These are phyloP conservation scores for Carpatolechia fugitivella DNA, from an alignment of 2,888 invertebrate species.

Conservation along the genomic window DNA sequence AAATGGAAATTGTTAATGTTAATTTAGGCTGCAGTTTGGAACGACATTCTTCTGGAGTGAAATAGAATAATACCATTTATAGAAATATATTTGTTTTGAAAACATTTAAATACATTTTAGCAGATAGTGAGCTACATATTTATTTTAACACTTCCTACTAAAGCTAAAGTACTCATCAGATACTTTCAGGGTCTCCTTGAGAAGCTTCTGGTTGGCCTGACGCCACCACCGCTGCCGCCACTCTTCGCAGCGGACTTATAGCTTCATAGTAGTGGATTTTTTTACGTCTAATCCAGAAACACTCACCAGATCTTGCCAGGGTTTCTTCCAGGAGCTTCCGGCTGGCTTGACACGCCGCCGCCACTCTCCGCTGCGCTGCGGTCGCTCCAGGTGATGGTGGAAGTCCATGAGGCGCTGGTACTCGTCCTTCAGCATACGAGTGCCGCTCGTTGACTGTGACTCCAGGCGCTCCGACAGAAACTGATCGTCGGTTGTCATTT, in stretches of 20 bases:
- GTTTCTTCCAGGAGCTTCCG: conserved; percentile 85
- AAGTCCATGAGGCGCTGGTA: conserved; percentile 64
- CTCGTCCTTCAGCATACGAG: conserved; percentile 60
- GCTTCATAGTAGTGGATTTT: conserved; percentile 64
- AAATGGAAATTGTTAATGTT: too few species aligned
- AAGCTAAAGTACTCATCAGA: conserved; percentile 65
- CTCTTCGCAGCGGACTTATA: conserved; percentile 50
- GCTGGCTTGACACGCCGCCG: conserved; percentile 76
- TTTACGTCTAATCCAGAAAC: too few species aligned
- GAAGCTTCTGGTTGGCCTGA: conserved; percentile 81
- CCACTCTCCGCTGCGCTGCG: conserved; percentile 52
- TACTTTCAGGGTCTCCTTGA: conserved; percentile 82
- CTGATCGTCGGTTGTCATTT: conserved; percentile 56
- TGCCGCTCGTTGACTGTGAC: conserved; percentile 47
- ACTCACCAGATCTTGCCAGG: conserved; percentile 76
- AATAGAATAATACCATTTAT: too few species aligned
- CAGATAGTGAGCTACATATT: too few species aligned
- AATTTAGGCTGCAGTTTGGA: too few species aligned
- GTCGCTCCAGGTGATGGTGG: conserved; percentile 66
- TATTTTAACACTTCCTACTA: too few species aligned
- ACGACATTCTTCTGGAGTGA: too few species aligned
- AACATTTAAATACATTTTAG: too few species aligned
- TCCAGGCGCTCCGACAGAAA: conserved; percentile 49
- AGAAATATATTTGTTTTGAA: too few species aligned
- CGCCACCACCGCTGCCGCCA: conserved; percentile 68